Base-by-base conservation (phyloP, 2,797 vertebrate species). In the Cyclopterus lumpus region DNA sequence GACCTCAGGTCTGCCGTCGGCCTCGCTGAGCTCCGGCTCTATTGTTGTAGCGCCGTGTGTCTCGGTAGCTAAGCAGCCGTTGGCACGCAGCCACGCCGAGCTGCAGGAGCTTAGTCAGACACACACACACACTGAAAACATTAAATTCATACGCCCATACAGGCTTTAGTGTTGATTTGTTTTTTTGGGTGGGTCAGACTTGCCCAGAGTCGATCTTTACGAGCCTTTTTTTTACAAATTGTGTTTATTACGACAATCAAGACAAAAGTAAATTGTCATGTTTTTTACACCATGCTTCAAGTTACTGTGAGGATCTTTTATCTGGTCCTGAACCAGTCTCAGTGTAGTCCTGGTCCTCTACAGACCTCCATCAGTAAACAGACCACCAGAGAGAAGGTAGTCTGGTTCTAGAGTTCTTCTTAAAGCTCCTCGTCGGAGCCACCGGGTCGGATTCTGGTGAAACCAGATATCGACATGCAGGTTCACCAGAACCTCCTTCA, bases 51-150 rank as follows among this genome's bases (percentile, higher is more conserved):
- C 34, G 40, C 82, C 88, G 90, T 93, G 90, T 93, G 86, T 86
- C 32, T 87, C 69, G 61, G 92, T 92, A 89, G 90, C 92, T 92
- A 89, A 89, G 91, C 91, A 93, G 91, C 92, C 67, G 75, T 24
- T 93, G 93, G 92, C 89, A 28, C 1, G 6, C 65, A 8, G 88
- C 91, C 93, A 93, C 63, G 2, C 4, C 1, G 2, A 82, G 73
- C 60, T 79, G 77, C 77, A 67, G 73, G 66, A 75, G 80, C 75
- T 86, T 70, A 86, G 73, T 86, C 75, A 84, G 44, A 73, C 75
- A 66, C 67, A 67, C 73, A 49, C 67, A 71, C 72, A 58, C 10
- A 12, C 36, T 70, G 26, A 70, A 67, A 67, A 64, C 67, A 61
- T 48, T 8, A 48, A 44, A 73, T 46, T 62, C 83, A 81, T 34